These are phyloP conservation scores for Heterocephalus glaber DNA, from an alignment of 2,113 vertebrate genomes.

Conservation along the genomic window DNA sequence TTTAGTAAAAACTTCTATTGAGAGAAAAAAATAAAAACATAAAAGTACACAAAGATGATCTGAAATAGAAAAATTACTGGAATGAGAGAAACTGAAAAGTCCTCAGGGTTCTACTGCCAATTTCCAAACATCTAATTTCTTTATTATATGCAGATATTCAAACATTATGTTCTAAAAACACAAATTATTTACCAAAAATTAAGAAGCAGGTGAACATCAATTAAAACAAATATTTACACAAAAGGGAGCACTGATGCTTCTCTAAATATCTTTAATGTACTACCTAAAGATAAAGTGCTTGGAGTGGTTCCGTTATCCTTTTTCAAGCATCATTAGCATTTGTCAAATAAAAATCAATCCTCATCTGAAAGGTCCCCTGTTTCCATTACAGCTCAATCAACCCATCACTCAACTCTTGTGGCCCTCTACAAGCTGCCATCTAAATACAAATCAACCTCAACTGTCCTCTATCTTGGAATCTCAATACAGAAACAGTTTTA, in stretches of 20 bases:
- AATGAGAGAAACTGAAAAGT: neutral
- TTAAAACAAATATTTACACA: constrained; percentile 50
- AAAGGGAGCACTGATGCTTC: neutral
- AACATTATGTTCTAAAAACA: neutral
- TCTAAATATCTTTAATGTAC: constrained; percentile 54
- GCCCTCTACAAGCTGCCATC: neutral
- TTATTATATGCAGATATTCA: neutral
- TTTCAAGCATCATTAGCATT: constrained; percentile 63
- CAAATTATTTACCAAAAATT: neutral
- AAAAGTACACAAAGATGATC: neutral
- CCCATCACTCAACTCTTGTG: neutral
- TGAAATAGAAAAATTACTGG: neutral
- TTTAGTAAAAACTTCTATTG: neutral
- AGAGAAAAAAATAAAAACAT: neutral
- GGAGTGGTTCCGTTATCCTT: neutral
- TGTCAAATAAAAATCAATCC: constrained; percentile 74
- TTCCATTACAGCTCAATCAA: constrained; percentile 63
- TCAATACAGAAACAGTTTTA: constrained; percentile 12
- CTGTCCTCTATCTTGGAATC: constrained; percentile 6
- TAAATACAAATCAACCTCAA: constrained; percentile 52
- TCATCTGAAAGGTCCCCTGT: constrained; percentile 58
- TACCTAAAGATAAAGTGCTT: constrained; percentile 47
- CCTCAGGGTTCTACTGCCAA: neutral
- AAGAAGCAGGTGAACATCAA: constrained; percentile 30
- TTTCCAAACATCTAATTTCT: neutral